phyloP scores from a whole-genome alignment of 2,113 vertebrate genomes.

The Glaucidium brasilianum region DNA sequence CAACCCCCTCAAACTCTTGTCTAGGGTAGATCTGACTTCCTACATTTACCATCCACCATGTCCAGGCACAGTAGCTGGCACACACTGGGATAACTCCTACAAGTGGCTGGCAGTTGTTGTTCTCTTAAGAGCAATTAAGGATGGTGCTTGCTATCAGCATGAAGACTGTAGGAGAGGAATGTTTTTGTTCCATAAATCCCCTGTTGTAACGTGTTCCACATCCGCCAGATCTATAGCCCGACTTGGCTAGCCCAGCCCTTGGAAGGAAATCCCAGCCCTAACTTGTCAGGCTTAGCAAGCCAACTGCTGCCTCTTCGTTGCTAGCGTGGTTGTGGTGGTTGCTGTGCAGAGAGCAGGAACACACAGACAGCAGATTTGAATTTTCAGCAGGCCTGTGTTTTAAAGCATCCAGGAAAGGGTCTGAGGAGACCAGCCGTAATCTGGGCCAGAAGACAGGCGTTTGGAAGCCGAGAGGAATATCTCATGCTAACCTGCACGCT shows the following conservation, averaged over 20 bases:
- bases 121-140: background rate
- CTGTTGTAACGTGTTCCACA: background rate
- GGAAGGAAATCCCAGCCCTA: background rate
- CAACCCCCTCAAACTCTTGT: background rate
- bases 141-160: background rate
- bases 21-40: background rate
- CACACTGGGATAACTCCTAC: background rate
- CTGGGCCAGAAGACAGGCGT: background rate
- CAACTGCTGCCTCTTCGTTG: background rate
- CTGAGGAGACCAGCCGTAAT: background rate
- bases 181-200: background rate
- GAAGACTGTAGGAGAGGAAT: background rate
- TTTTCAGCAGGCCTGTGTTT: background rate
- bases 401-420: background rate
- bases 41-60: rapidly evolving
- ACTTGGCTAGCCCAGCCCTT: background rate
- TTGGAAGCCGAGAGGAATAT: background rate
- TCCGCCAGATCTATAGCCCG: background rate
- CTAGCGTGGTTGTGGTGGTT: rapidly evolving
- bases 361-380: background rate
- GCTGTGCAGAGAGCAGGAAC: background rate
- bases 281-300: background rate
- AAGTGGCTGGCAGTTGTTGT: background rate
- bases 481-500: background rate
- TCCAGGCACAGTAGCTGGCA: background rate